Percentiles rank a stretch among this genome's conserved stretches.
Evolutionary conservation across 2,888 invertebrate species (phyloP).

Genomic region (Acrobasis suavella): DNA sequence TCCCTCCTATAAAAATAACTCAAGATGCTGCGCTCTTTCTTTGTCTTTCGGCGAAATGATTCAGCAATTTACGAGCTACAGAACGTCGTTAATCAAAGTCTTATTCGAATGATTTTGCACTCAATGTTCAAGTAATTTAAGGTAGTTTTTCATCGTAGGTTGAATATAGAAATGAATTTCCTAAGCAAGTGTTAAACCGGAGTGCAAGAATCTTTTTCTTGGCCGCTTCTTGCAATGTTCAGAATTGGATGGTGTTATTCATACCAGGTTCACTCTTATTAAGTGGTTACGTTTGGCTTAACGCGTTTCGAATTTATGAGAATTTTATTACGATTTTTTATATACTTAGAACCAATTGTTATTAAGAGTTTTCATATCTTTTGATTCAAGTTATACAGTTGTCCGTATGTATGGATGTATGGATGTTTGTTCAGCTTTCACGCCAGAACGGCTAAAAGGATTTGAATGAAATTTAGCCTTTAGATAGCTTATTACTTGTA

Average conservation of each 20-base stretch:
- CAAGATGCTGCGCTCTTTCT: slow-evolving; percentile 49
- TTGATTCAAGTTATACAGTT: no score
- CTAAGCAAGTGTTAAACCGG: slow-evolving; percentile 65
- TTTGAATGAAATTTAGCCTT: no score
- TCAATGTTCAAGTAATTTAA: slow-evolving; percentile 9
- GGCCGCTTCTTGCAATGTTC: slow-evolving; percentile 50
- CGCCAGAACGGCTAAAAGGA: no score
- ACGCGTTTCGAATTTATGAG: neutral
- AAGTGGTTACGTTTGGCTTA: slow-evolving; percentile 45
- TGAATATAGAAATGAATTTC: slow-evolving; percentile 59
- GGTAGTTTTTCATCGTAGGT: slow-evolving; percentile 33
- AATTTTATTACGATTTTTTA: neutral
- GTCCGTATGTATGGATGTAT: no score
- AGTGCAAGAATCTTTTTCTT: slow-evolving; percentile 69
- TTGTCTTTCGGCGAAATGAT: slow-evolving; percentile 65
- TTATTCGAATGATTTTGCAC: slow-evolving; percentile 32
- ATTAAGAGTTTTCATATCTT: no score
- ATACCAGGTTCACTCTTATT: slow-evolving; percentile 53
- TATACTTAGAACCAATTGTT: neutral
- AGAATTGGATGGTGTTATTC: slow-evolving; percentile 61
- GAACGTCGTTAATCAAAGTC: slow-evolving; percentile 50
- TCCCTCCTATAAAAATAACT: slow-evolving; percentile 45
- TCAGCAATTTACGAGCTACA: slow-evolving; percentile 57
- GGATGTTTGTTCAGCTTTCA: no score
- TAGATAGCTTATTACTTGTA: no score